Evolutionary conservation across 2,888 invertebrate genomes (phyloP).

Genomic region (Meiosimyza platycephala): DNA sequence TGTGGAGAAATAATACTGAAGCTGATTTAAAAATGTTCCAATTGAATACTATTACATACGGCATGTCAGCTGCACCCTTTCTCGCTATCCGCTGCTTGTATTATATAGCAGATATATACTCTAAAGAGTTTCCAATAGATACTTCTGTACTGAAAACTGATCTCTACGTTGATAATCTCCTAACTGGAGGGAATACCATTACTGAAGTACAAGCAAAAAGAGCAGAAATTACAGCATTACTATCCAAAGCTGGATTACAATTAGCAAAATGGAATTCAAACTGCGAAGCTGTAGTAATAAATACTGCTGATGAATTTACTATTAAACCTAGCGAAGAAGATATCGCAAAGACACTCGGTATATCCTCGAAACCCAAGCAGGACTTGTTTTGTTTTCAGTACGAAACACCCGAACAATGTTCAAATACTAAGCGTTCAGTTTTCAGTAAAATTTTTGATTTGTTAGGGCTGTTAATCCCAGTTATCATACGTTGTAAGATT

Average conservation of each 20-base stretch:
- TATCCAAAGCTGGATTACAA: constrained; percentile 28
- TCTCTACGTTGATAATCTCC: constrained; percentile 5
- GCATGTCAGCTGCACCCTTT: neutral
- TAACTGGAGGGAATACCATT: neutral
- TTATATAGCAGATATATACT: neutral
- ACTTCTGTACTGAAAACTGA: neutral
- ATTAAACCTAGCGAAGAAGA: constrained; percentile 12
- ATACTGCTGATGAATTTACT: neutral
- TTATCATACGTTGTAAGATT: neutral
- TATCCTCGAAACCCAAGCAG: constrained; percentile 9
- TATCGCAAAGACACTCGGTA: constrained; percentile 17
- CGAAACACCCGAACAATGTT: neutral
- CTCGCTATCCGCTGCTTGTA: neutral
- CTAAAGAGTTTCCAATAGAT: neutral
- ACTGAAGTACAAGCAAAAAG: neutral
- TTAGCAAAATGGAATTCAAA: constrained; percentile 29
- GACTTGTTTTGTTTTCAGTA: neutral
- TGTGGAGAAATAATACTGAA: no score
- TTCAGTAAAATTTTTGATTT: neutral
- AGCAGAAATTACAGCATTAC: constrained; percentile 23
- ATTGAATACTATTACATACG: neutral
- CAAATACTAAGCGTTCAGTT: neutral
- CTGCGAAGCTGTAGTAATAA: constrained; percentile 4
- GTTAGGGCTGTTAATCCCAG: neutral
- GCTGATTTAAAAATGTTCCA: no score